Evolutionary conservation across 2,797 vertebrate genomes (phyloP).

Genomic region (Aldrovandia affinis): DNA sequence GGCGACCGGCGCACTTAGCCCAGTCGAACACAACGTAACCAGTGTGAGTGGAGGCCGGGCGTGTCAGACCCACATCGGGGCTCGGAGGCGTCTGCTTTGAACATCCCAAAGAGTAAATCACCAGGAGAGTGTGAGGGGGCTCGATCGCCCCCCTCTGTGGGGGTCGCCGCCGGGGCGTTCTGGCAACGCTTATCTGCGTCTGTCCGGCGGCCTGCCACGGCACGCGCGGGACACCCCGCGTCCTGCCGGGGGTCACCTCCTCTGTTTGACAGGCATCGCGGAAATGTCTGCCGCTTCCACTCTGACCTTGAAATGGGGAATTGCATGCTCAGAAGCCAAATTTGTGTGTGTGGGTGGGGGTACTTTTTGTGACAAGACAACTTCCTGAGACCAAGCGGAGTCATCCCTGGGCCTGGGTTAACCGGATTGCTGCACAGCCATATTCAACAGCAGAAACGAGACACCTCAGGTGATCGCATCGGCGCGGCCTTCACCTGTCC

Average conservation of each 20-base stretch:
- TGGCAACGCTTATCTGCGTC: constrained; percentile 45
- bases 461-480: background rate
- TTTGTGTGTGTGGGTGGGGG: no score
- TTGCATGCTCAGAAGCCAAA: constrained; percentile 53
- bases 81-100: constrained; percentile 72
- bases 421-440: background rate
- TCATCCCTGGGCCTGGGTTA: background rate
- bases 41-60: constrained; percentile 61
- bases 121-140: background rate
- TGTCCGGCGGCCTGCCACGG: constrained; percentile 61
- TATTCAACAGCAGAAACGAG: background rate
- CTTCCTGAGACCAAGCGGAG: background rate
- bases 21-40: constrained; percentile 65
- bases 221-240: constrained; percentile 67
- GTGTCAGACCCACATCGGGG: constrained; percentile 28
- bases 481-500: background rate
- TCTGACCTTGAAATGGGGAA: constrained; percentile 58
- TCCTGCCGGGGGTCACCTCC: constrained; percentile 65
- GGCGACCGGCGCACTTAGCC: constrained; percentile 64
- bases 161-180: background rate
- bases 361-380: background rate
- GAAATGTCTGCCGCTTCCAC: constrained; percentile 63
- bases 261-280: constrained; percentile 75
- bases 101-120: constrained; percentile 64
- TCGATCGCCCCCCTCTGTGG: background rate